Evolutionary conservation across 2,797 vertebrate genomes (phyloP).

Genomic region (Labroides dimidiatus): DNA sequence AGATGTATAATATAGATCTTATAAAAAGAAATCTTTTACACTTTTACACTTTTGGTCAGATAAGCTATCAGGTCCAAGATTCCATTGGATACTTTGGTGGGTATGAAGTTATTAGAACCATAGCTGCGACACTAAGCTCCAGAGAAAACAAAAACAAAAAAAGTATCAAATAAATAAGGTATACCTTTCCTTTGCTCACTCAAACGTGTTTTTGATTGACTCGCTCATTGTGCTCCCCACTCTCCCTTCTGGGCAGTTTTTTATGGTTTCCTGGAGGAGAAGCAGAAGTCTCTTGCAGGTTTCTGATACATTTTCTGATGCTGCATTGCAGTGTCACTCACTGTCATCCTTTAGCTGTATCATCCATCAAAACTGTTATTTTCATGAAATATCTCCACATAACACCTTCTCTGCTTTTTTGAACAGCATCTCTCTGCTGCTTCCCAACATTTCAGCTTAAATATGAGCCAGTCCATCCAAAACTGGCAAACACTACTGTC

Average conservation of each 20-base stretch:
- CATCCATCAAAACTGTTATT: constrained; percentile 50
- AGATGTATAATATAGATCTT: too few relatives aligned
- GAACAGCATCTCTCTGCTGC: constrained; percentile 14
- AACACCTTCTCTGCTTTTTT: constrained; percentile 50
- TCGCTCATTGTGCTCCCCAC: background rate
- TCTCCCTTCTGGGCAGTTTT: constrained; percentile 13
- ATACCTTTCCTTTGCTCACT: background rate
- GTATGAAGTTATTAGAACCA: background rate
- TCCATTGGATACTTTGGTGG: background rate
- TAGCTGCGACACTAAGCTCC: background rate
- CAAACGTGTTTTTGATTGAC: constrained; percentile 33
- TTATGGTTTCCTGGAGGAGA: constrained; percentile 23
- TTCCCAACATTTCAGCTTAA: constrained; percentile 19
- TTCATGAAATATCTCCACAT: constrained; percentile 31
- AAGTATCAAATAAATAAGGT: background rate
- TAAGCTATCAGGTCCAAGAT: background rate
- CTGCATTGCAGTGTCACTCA: constrained; percentile 44
- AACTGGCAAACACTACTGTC: constrained; percentile 11
- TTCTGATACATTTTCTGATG: constrained; percentile 22
- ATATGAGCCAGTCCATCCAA: constrained; percentile 15
- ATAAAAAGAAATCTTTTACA: too few relatives aligned
- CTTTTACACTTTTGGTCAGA: background rate
- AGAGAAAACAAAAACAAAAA: too few relatives aligned
- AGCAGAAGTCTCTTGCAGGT: constrained; percentile 3
- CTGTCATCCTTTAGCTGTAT: constrained; percentile 27